Evolutionary conservation across 2,113 vertebrate species (phyloP), one percentile per base, ranked within the genome.

Genomic region (Eclectus roratus): DNA sequence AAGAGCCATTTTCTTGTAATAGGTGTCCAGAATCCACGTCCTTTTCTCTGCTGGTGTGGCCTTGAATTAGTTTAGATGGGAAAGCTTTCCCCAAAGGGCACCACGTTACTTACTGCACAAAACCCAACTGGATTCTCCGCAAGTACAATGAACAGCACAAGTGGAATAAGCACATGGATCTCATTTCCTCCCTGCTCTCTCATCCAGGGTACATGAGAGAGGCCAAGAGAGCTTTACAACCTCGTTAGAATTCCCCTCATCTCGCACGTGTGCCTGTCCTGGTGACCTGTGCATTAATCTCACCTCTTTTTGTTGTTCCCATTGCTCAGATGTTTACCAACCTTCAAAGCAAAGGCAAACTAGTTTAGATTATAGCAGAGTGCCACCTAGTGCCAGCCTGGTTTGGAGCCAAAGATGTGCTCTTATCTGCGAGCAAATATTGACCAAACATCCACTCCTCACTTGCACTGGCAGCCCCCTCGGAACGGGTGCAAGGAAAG

Each of bases 341-440:
- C 73, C 80, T 91, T 71, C 74, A 44, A 50, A 90, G 44, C 23
- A 20, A 76, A 76, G 58, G 60, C 69, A 81, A 92, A 89, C 20
- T 50, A 77, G 94, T 87, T 96, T 97, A 96, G 71, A 77, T 96
- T 96, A 97, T 93, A 96, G 89, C 85, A 96, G 95, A 95, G 95
- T 94, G 95, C 97, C 97, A 96, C 71, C 97, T 97, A 97, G 96
- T 96, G 97, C 91, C 90, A 89, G 96, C 13, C 92, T 58, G 29
- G 52, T 61, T 82, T 37, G 93, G 74, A 56, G 64, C 74, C 80
- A 55, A 91, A 85, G 50, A 20, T 4, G 0, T 24, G 29, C 29
- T 86, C 72, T 60, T 41, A 39, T 14, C 64, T 39, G 4, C 8
- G 20, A 71, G 72, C 68, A 70, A 27, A 49, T 63, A 41, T 15